These are phyloP conservation scores for Anagrus nilaparvatae DNA, from an alignment of 1,140 invertebrate genomes.

Conservation along the genomic window DNA sequence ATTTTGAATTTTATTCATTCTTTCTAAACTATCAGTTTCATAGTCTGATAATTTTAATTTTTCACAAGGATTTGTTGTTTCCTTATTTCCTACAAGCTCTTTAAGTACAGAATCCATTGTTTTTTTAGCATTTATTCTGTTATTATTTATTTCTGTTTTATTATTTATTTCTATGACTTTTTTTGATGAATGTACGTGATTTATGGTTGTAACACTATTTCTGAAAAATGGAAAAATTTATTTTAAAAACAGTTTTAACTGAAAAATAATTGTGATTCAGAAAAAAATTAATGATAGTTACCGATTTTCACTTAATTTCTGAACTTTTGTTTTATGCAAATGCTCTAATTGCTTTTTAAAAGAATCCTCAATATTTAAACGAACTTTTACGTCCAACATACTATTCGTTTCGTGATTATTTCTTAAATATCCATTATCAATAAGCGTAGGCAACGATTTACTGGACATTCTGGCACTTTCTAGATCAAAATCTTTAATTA, in stretches of 20 bases:
- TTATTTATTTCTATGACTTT: too few relatives aligned
- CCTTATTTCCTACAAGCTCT: constrained; percentile 40
- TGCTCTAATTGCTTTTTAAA: constrained; percentile 39
- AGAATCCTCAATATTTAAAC: constrained; percentile 36
- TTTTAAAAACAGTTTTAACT: too few relatives aligned
- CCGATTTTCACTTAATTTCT: too few relatives aligned
- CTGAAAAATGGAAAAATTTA: too few relatives aligned
- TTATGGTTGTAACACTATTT: too few relatives aligned
- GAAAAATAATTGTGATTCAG: too few relatives aligned
- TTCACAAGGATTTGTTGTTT: constrained; percentile 32
- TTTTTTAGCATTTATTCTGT: constrained; percentile 26
- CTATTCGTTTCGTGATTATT: too few relatives aligned
- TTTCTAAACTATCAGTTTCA: constrained; percentile 70
- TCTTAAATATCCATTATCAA: too few relatives aligned
- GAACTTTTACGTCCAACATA: constrained; percentile 32
- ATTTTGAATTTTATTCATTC: constrained; percentile 40
- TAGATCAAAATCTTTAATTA: background rate
- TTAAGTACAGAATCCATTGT: constrained; percentile 45
- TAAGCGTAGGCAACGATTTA: constrained; percentile 10
- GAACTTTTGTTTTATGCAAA: too few relatives aligned
- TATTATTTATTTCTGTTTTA: too few relatives aligned
- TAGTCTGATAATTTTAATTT: constrained; percentile 41
- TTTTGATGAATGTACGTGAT: too few relatives aligned
- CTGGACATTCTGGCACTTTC: constrained; percentile 7
- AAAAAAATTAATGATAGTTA: too few relatives aligned